Evolutionary conservation across 2,113 vertebrate genomes (phyloP), one percentile per base, ranked within the genome.

Genomic region (Stigmatopora nigra): DNA sequence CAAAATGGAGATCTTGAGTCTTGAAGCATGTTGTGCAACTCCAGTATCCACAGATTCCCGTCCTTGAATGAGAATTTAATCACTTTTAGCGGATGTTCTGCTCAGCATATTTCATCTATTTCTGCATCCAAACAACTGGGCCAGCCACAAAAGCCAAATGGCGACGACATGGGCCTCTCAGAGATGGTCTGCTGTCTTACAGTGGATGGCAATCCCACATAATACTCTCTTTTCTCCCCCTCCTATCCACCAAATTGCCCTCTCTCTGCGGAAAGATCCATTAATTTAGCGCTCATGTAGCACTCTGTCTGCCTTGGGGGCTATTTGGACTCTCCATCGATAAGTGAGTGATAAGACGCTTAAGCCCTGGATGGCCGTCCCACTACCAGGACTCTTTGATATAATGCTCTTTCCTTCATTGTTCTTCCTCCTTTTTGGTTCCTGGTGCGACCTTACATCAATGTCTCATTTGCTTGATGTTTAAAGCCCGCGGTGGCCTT

Each of bases 51-150:
- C 74, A 63, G 72, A 78, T 65, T 53, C 36, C 53, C 72, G 75
- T 72, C 69, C 5, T 61, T 60, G 72, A 80, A 85, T 86, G 81
- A 80, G 69, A 79, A 71, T 85, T 75, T 76, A 64, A 89, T 89
- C 82, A 78, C 63, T 77, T 76, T 78, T 68, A 5, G 35, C 69
- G 71, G 72, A 56, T 31, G 22, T 56, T 56, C 66, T n/a, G 59
- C 78, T 69, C 67, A 73, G 71, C 78, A 82, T 83, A 80, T 79
- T 83, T 80, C 72, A 72, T 55, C 79, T 57, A 41, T 58, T 71
- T 13, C 68, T 81, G 67, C 77, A 78, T 59, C 75, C 73, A 76
- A 77, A 82, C 82, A 73, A 73, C 72, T 70, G 58, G 64, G 69
- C 45, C 15, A 46, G 66, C 67, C 69, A 64, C 46, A 72, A 72